Base-by-base conservation (phyloP, 2,113 vertebrate species). In the Dipodomys spectabilis region DNA sequence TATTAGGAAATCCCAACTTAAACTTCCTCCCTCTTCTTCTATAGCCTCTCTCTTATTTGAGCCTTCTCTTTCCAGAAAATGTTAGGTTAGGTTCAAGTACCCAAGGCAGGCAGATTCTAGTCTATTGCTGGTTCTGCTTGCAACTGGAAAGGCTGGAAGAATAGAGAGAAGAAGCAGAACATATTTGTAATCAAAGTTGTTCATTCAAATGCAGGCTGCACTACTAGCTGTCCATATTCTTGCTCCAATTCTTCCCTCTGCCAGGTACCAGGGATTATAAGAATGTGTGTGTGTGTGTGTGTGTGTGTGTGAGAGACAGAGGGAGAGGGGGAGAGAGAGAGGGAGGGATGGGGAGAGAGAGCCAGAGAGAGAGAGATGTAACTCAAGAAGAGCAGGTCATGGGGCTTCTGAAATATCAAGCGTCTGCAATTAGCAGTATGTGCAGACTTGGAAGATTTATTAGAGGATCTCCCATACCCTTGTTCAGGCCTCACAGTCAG, bases 41-140 rank as follows among this genome's bases (percentile, higher is more conserved):
- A 18, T 28, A 88, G 67, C 53, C 35, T 81, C 39, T 72, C 39
- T 22, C 6, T 18, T 32, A 57, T 88, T 73, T 53, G 69, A 68
- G 57, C 64, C 81, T 92, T 94, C 22, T 25, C 30, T 88, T 78
- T 32, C 35, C n/a, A 91, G 67, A 95, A 77, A 82, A 20, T 57
- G 28, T 73, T 28, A 30, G 32, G 62, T 71, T 81, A 92, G 86
- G 65, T 91, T 83, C 75, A 93, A 92, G 25, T 35, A 80, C 7
- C 5, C 18, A 74, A 44, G 20, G 27, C 65, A 67, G n/a, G 73
- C 62, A 86, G 53, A 20, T 83, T 72, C 53, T 28, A 65, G 32
- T 65, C 62, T 62, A 20, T 45, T 57, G n/a, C 75, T 67, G 32
- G 30, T 73, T 86, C 73, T 39, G 30, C 32, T 85, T 89, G 80